phyloP scores from a whole-genome alignment of 2,797 vertebrate genomes.

The Danionella dracula region DNA sequence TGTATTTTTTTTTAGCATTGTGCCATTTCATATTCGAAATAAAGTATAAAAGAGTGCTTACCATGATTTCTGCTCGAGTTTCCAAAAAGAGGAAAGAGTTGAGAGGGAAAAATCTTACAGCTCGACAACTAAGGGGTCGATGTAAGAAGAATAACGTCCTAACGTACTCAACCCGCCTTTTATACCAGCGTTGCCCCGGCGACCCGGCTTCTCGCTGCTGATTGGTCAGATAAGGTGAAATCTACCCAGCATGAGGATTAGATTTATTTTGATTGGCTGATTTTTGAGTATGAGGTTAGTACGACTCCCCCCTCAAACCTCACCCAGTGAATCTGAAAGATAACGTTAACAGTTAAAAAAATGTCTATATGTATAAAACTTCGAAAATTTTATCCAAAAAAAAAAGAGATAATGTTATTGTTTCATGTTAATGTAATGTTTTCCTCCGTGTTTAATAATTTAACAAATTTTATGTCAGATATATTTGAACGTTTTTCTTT shows the following conservation, averaged over 20 bases:
- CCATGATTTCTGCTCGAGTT: constrained; percentile 37
- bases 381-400: too few relatives aligned
- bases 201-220: constrained; percentile 20
- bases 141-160: constrained; percentile 65
- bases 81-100: constrained; percentile 19
- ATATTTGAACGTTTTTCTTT: too few relatives aligned
- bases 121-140: constrained; percentile 67
- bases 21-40: background rate
- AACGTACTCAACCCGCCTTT: constrained; percentile 39
- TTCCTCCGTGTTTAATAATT: too few relatives aligned
- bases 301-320: constrained; percentile 47
- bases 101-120: constrained; percentile 56
- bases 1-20: too few relatives aligned
- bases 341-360: background rate
- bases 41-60: constrained; percentile 15
- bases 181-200: constrained; percentile 45
- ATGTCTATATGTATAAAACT: too few relatives aligned
- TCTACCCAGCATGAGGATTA: background rate
- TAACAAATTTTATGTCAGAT: too few relatives aligned
- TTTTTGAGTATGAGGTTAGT: background rate
- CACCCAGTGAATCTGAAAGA: constrained; percentile 50
- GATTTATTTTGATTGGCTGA: constrained; percentile 52
- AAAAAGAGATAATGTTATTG: too few relatives aligned
- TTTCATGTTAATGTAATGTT: too few relatives aligned
- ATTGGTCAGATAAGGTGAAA: constrained; percentile 53